Evolutionary conservation across 2,888 invertebrate genomes (phyloP), one percentile per base, ranked within the genome.

Genomic region (Monochamus alternatus): DNA sequence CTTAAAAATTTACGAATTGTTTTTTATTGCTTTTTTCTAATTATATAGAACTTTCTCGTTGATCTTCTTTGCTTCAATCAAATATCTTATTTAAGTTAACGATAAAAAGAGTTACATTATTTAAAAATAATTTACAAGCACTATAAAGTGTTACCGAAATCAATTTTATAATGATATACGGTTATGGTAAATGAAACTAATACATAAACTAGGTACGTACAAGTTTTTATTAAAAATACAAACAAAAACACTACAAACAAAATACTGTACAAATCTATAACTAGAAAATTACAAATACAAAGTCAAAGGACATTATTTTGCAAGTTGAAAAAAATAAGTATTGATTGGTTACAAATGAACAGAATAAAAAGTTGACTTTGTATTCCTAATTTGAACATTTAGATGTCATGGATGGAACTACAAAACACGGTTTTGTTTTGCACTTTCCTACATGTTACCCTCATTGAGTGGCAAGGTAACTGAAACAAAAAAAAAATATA

Each of bases 371-470:
- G 0, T 47, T 58, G 58, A 68, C 43, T 44, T 47, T 32, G 7
- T 32, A 62, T 10, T 52, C 31, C 10, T 12, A 60, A 63, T 44
- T 58, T 32, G 55, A 55, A 44, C 65, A 62, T 64, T 43, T 8
- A 47, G 47, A 3, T 9, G 32, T 38, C 52, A 76, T 69, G 69
- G 52, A 52, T 73, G 69, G 76, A 78, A 78, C 78, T 78, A 78
- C 78, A 78, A 78, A 78, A 78, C 76, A 75, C 44, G 66, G 76
- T 74, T 22, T 22, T 69, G 73, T 76, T 76, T 78, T 78, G 78
- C 74, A 78, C 78, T 78, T 78, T 78, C 78, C 70, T 62, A 30
- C 66, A 70, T 30, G 65, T 69, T 67, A 10, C 51, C n/a, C 51
- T 43, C 38, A 55, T 14, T n/a, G 32, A 62, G 10, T 44, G 52